These are phyloP conservation scores for Sinonovacula constricta DNA, from an alignment of 1,140 invertebrate genomes.

Conservation along the genomic window DNA sequence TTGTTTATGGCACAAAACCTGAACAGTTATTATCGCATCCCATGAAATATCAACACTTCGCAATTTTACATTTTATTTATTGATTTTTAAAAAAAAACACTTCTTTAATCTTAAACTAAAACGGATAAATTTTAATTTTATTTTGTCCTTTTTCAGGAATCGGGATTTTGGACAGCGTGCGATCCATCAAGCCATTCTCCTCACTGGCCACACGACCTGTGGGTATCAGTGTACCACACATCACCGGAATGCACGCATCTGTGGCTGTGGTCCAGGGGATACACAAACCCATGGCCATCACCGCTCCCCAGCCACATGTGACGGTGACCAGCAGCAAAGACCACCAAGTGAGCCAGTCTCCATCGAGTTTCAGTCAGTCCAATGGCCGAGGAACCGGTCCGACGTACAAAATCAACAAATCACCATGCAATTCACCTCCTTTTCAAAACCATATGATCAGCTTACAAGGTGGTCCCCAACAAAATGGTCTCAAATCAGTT, in stretches of 20 bases:
- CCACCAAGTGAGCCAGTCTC: conserved; percentile 30
- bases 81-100: no score
- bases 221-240: conserved; percentile 11
- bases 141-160: conserved; percentile 26
- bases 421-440: conserved; percentile 10
- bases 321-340: conserved; percentile 25
- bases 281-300: conserved; percentile 44
- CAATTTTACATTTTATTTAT: background rate
- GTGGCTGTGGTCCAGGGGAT: conserved; percentile 34
- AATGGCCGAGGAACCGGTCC: conserved; percentile 19
- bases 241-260: background rate
- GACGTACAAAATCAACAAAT: conserved; percentile 23
- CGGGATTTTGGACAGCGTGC: conserved; percentile 1
- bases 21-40: background rate
- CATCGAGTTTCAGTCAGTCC: conserved; percentile 39
- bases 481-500: background rate
- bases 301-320: conserved; percentile 36
- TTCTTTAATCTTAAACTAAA: no score
- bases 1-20: background rate
- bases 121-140: background rate
- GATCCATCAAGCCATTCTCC: conserved; percentile 38
- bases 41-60: background rate
- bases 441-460: background rate
- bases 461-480: background rate
- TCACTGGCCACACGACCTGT: conserved; percentile 20